phyloP scores from a whole-genome alignment of 2,113 vertebrate genomes.

The Catharus fuscescens region DNA sequence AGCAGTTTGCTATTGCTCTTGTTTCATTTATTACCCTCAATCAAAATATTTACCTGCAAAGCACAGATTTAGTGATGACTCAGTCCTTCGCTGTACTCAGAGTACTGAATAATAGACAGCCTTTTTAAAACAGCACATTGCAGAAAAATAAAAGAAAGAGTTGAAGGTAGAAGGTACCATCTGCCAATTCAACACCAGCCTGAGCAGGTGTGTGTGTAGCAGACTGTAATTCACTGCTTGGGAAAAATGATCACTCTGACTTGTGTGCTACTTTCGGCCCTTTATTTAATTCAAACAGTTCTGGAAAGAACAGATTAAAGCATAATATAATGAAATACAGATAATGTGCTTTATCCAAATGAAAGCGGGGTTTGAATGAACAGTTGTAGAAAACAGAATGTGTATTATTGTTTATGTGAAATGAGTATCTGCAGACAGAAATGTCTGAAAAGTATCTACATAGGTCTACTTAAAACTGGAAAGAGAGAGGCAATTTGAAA shows the following conservation, averaged over 20 bases:
- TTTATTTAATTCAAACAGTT: neutral
- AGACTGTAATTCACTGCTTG: neutral
- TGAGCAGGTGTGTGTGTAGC: neutral
- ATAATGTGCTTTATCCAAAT: neutral
- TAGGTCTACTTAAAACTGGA: conserved; percentile 20
- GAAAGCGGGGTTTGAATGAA: neutral
- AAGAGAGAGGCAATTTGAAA: conserved; percentile 61
- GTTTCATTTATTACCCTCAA: neutral
- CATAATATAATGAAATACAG: neutral
- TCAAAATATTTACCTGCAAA: conserved; percentile 1
- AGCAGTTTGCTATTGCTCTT: neutral
- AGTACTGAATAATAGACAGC: neutral
- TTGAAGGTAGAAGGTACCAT: neutral
- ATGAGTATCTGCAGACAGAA: neutral
- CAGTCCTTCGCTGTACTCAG: neutral
- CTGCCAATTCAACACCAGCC: neutral
- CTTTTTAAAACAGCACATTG: neutral
- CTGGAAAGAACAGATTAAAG: neutral
- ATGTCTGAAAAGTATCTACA: neutral
- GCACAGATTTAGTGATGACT: neutral
- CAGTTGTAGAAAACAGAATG: neutral
- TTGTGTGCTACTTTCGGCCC: neutral
- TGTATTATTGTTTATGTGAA: conserved; percentile 19
- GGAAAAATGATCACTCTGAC: neutral
- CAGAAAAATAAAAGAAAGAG: neutral